phyloP scores from a whole-genome alignment of 2,888 invertebrate genomes.

The Microctonus hyperodae region DNA sequence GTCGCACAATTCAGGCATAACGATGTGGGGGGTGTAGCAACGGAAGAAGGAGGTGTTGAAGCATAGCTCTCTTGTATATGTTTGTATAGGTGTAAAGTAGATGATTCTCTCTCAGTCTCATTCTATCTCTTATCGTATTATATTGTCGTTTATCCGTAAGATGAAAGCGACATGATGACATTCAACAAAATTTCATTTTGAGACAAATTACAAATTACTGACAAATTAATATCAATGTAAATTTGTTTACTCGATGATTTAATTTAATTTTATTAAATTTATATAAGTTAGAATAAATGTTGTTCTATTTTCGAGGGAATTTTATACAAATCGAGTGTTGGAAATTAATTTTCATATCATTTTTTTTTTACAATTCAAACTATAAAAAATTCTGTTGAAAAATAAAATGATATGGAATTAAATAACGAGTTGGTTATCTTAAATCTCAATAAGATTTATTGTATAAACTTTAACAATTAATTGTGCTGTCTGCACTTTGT shows the following conservation, averaged over 20 bases:
- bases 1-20: slow-evolving; percentile 12
- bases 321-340: too few species aligned
- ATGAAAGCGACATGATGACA: neutral
- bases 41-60: neutral
- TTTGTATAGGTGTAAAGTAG: neutral
- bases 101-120: neutral
- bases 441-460: too few species aligned
- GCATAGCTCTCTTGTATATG: neutral
- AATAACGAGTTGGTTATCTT: too few species aligned
- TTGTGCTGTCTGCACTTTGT: too few species aligned
- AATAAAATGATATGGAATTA: too few species aligned
- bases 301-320: too few species aligned
- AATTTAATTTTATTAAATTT: neutral
- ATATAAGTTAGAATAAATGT: too few species aligned
- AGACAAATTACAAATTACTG: neutral
- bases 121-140: neutral
- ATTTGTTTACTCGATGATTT: neutral
- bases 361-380: too few species aligned
- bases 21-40: neutral
- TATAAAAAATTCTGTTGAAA: too few species aligned
- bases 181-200: neutral
- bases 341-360: too few species aligned
- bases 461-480: too few species aligned
- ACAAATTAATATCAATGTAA: neutral
- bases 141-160: neutral